These are phyloP conservation scores for Triplophysa dalaica DNA, from an alignment of 2,113 vertebrate species.

Conservation along the genomic window DNA sequence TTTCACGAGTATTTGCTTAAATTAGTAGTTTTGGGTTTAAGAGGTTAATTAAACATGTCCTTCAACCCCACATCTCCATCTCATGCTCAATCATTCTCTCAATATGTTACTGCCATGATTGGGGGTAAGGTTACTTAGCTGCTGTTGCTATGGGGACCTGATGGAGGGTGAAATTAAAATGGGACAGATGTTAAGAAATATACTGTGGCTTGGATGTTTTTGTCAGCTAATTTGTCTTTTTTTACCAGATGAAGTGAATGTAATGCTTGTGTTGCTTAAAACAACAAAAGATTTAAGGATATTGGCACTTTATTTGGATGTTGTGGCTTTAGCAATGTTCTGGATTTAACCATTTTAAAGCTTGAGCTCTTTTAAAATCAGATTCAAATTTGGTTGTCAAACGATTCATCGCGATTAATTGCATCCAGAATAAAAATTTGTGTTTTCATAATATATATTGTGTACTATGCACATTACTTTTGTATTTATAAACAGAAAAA, in stretches of 20 bases:
- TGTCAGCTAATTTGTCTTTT: slow-evolving; percentile 47
- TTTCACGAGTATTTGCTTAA: background rate
- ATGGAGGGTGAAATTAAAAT: slow-evolving; percentile 33
- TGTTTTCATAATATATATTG: no score
- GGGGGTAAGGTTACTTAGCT: slow-evolving; percentile 54
- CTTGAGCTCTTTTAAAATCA: background rate
- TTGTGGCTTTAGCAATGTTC: background rate
- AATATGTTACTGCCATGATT: slow-evolving; percentile 46
- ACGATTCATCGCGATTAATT: no score
- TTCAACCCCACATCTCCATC: slow-evolving; percentile 12
- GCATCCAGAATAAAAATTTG: no score
- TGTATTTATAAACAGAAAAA: no score
- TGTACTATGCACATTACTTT: no score
- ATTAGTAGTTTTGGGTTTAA: background rate
- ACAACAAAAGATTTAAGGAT: background rate
- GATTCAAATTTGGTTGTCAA: background rate
- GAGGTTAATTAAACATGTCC: slow-evolving; percentile 4
- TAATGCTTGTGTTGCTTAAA: background rate
- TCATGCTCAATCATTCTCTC: slow-evolving; percentile 21
- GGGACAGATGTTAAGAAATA: slow-evolving; percentile 46
- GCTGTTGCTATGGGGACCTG: slow-evolving; percentile 53
- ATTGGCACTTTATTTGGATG: background rate
- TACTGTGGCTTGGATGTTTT: slow-evolving; percentile 26
- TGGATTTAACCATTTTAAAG: background rate
- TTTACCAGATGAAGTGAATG: background rate